Conservation (phyloP, 2,888 invertebrate species). For the Apoderus coryli region DNA sequence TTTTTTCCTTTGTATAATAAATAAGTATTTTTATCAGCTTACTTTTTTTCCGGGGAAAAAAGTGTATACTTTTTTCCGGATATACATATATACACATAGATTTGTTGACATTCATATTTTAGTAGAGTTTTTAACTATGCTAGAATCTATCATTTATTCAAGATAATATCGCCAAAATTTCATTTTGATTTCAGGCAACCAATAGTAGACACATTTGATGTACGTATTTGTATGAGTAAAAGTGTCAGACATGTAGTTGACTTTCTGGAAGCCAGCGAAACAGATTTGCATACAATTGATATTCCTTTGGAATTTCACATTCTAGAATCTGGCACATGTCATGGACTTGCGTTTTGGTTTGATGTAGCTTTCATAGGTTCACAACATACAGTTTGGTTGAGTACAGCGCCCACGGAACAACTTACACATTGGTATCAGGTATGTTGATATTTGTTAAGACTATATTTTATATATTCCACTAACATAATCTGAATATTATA, state of each 20-base stretch:
- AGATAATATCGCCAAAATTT: no score
- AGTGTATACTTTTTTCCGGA: no score
- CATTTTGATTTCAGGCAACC: constrained; percentile 21
- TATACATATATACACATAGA: no score
- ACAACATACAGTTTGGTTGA: constrained; percentile 86
- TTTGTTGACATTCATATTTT: no score
- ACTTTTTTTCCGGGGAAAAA: no score
- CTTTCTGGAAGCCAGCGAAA: constrained; percentile 83
- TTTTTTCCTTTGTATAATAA: no score
- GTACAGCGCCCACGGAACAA: constrained; percentile 95
- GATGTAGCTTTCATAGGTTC: constrained; percentile 93
- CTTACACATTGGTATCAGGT: constrained; percentile 99
- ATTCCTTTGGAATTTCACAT: constrained; percentile 90
- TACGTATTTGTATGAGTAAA: constrained; percentile 91
- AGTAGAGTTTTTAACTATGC: no score
- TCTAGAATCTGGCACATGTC: constrained; percentile 85
- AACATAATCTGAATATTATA: no score
- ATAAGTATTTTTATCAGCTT: no score
- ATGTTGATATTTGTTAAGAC: no score
- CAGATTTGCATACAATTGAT: constrained; percentile 88
- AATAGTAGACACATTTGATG: constrained; percentile 54
- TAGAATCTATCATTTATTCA: no score
- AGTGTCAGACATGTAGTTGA: constrained; percentile 88
- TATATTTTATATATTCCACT: no score
- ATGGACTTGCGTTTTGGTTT: constrained; percentile 98